phyloP scores from a whole-genome alignment of 2,797 vertebrate genomes.

The Clamator glandarius region DNA sequence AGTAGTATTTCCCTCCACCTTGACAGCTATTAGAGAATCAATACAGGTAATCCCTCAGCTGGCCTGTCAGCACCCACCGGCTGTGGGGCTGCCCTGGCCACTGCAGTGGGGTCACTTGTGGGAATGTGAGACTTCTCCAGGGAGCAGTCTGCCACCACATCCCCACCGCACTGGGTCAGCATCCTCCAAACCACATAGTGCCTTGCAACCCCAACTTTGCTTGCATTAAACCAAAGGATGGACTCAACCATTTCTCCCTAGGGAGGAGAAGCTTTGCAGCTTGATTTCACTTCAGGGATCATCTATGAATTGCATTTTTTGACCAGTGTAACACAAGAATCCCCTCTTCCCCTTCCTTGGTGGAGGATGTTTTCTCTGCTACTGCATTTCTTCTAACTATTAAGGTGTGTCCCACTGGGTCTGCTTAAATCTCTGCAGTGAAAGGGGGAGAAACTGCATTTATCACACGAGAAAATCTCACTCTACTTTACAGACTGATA shows the following conservation, averaged over 20 bases:
- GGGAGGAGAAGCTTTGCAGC: not conserved
- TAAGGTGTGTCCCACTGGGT: not conserved
- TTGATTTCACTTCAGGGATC: not conserved
- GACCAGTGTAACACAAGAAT: not conserved
- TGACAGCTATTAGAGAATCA: slow-evolving; percentile 88
- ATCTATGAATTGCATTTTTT: not conserved
- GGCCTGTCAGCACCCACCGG: slow-evolving; percentile 50
- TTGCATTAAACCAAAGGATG: not conserved
- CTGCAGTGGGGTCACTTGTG: slow-evolving; percentile 64
- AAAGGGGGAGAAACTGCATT: not conserved
- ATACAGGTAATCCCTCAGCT: slow-evolving; percentile 88
- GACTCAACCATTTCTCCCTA: not conserved
- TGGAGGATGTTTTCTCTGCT: not conserved
- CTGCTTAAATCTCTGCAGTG: not conserved
- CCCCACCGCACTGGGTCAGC: fast-evolving
- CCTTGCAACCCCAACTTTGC: fast-evolving
- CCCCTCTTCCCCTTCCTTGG: not conserved
- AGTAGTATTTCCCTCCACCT: slow-evolving; percentile 78
- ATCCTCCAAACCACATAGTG: not conserved
- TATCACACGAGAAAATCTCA: not conserved
- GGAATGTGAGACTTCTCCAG: slow-evolving; percentile 52
- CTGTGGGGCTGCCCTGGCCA: slow-evolving; percentile 71
- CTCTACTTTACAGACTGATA: not conserved
- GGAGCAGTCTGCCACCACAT: not conserved
- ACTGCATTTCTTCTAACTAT: not conserved